phyloP scores from a whole-genome alignment of 2,797 vertebrate genomes.

The Dryobates pubescens region DNA sequence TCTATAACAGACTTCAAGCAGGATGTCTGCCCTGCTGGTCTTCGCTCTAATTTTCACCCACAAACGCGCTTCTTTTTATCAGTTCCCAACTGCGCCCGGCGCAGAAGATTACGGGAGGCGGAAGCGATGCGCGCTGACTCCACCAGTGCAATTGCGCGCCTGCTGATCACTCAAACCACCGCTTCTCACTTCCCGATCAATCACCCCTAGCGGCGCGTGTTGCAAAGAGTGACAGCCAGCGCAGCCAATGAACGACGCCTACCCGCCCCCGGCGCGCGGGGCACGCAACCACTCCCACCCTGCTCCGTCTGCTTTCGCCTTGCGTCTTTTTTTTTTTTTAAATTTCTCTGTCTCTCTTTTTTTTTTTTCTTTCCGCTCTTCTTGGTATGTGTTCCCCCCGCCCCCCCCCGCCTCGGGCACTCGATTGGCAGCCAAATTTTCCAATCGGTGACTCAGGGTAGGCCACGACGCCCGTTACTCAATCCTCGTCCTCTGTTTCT shows the following conservation, averaged over 20 bases:
- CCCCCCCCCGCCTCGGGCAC: accelerated
- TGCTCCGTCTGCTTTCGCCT: not conserved
- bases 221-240: accelerated
- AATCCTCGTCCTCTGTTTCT: accelerated
- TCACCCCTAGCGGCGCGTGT: not conserved
- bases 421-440: accelerated
- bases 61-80: not conserved
- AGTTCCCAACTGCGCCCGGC: not conserved
- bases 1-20: too few relatives aligned
- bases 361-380: not conserved
- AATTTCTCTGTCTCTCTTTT: not conserved
- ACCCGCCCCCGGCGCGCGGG: not conserved
- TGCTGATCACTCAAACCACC: not conserved
- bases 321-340: not conserved
- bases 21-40: too few relatives aligned
- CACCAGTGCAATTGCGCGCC: not conserved
- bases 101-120: not conserved
- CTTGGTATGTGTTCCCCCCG: too few relatives aligned
- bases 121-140: accelerated
- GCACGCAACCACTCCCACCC: not conserved
- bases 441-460: not conserved
- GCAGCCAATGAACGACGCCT: slow-evolving; percentile 22
- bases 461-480: not conserved
- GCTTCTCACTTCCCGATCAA: not conserved
- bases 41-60: too few relatives aligned